Evolutionary conservation across 2,888 invertebrate species (phyloP).

Genomic region (Limnephilus rhombicus): DNA sequence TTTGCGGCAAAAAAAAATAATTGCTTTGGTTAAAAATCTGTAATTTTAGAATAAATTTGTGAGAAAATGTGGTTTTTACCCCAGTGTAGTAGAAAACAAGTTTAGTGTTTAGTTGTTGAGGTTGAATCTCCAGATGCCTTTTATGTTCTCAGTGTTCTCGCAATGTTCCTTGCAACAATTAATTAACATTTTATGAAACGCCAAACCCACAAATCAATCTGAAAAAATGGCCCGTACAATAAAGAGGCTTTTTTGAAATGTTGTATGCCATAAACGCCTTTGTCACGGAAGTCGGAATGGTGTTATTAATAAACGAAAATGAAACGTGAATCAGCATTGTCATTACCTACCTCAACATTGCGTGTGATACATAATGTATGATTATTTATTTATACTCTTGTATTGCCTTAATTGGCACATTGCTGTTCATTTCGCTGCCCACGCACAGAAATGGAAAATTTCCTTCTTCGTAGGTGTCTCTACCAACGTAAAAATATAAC

Average conservation of each 20-base stretch:
- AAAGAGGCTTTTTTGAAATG: not conserved
- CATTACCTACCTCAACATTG: not conserved
- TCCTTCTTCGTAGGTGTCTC: not conserved
- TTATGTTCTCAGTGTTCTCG: not conserved
- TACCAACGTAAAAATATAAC: not conserved
- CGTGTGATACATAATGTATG: conserved; percentile 1
- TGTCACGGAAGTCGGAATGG: not conserved
- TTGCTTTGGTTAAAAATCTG: too few relatives aligned
- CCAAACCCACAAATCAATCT: not conserved
- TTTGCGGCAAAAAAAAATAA: too few relatives aligned
- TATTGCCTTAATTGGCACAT: not conserved
- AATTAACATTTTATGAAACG: not conserved
- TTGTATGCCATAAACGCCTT: not conserved
- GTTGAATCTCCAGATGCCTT: too few relatives aligned
- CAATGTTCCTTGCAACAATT: too few relatives aligned
- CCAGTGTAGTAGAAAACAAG: too few relatives aligned
- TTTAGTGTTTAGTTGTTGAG: too few relatives aligned
- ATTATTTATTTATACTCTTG: not conserved
- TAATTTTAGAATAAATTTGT: too few relatives aligned
- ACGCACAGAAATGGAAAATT: not conserved
- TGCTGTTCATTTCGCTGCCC: not conserved
- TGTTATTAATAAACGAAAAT: not conserved
- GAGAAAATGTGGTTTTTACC: too few relatives aligned
- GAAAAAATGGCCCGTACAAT: not conserved
- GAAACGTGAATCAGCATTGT: not conserved